Evolutionary conservation across 2,113 vertebrate genomes (phyloP), one percentile per base, ranked within the genome.

Genomic region (Phylloscopus trochilus): DNA sequence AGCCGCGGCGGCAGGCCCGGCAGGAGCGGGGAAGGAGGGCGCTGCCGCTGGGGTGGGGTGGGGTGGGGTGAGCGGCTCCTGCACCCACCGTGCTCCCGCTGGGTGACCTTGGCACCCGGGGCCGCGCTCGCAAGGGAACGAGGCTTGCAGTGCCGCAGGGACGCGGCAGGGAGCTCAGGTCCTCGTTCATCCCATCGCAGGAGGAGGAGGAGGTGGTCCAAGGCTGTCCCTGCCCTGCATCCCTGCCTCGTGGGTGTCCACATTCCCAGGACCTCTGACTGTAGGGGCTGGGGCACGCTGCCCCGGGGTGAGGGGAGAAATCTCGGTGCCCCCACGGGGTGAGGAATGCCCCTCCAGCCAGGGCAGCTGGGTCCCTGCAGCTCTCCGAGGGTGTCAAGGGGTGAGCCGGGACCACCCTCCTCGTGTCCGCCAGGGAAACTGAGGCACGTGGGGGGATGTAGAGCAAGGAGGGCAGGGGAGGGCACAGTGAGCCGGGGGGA

Each of bases 31-130:
- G 89, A 67, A 64, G 72, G 80, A 56, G 87, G 74, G 6, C 26
- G 43, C 37, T 60, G 75, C 24, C 18, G 0, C 0, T 21, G 37
- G 37, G 39, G 39, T 5, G 52, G 15, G 5, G 11, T 3, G 76
- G 83, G 76, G 10, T 1, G 64, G 1, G 7, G 1, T 0, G 15
- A 39, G 5, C 6, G 3, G 20, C 59, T 12, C 33, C 62, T 0
- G 41, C 70, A 2, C 56, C 49, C 83, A 1, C 55, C 33, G 0
- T 0, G 13, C 4, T 4, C 70, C 83, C 18, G 4, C 49, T 0
- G 47, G 7, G 43, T 73, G 76, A 83, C 91, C 73, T 83, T 62
- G 91, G 76, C 47, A 27, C 52, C 58, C 47, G 8, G 43, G 68
- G 59, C 30, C 81, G 0, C 6, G 2, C 15, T 59, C 24, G 55